phyloP scores from a whole-genome alignment of 1,140 invertebrate species.

The Idris sp. region DNA sequence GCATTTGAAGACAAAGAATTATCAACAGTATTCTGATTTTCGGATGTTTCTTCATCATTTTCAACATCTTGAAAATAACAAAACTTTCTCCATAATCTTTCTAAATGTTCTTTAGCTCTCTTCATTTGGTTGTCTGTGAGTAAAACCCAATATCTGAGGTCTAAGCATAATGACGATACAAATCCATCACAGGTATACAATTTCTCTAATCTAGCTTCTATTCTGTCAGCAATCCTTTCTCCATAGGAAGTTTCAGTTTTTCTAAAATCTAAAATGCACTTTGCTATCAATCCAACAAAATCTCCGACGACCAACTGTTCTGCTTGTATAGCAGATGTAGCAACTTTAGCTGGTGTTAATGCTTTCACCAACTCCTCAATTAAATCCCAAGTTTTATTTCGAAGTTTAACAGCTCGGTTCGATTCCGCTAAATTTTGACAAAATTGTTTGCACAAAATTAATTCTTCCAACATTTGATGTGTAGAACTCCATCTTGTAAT shows the following conservation, averaged over 20 bases:
- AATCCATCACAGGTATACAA: background rate
- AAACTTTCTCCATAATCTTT: background rate
- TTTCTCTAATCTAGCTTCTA: background rate
- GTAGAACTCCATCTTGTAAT: background rate
- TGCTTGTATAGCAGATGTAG: background rate
- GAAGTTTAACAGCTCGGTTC: background rate
- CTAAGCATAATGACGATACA: background rate
- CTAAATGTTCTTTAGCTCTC: background rate
- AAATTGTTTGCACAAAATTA: background rate
- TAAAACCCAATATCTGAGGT: background rate
- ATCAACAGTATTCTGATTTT: no score
- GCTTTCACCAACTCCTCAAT: background rate
- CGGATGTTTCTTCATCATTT: background rate
- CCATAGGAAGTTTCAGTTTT: background rate
- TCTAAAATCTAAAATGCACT: background rate
- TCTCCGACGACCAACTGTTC: background rate
- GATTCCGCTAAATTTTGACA: background rate
- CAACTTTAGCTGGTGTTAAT: background rate
- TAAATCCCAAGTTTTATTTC: background rate
- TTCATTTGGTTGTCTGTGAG: background rate
- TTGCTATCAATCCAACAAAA: background rate
- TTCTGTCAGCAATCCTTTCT: background rate
- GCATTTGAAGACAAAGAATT: no score
- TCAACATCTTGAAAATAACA: no score
- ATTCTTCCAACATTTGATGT: background rate